Evolutionary conservation across 2,113 vertebrate species (phyloP).

Genomic region (Falco punctatus): DNA sequence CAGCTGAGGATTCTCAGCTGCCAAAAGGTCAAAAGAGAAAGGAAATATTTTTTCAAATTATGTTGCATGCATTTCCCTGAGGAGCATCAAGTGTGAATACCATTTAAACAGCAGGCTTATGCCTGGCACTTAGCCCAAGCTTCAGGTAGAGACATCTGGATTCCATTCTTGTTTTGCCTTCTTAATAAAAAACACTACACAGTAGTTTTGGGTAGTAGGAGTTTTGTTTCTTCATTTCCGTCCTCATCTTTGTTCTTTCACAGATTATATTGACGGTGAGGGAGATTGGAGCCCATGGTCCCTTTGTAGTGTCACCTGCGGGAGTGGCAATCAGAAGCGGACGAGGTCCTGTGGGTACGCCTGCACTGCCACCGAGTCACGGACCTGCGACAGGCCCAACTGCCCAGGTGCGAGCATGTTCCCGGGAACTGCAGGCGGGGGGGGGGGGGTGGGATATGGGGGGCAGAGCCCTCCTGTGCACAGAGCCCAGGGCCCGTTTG

Average conservation of each 20-base stretch:
- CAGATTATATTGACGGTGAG: constrained; percentile 92
- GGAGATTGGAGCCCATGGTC: constrained; percentile 97
- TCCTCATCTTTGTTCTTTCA: neutral
- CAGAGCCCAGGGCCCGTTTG: rapidly evolving
- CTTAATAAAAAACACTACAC: constrained; percentile 45
- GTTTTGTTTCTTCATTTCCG: constrained; percentile 4
- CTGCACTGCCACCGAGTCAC: constrained; percentile 92
- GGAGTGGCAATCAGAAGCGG: constrained; percentile 92
- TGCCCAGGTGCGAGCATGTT: constrained; percentile 82
- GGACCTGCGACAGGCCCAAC: constrained; percentile 91
- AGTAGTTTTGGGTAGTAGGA: constrained; percentile 21
- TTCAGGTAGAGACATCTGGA: constrained; percentile 79
- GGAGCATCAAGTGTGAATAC: constrained; percentile 68
- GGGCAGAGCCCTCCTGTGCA: neutral
- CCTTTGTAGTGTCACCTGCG: constrained; percentile 90
- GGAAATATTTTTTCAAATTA: constrained; percentile 70
- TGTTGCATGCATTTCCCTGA: constrained; percentile 45
- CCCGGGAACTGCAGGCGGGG: rapidly evolving
- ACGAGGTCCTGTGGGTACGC: constrained; percentile 93
- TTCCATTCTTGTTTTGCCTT: constrained; percentile 67
- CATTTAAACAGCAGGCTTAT: constrained; percentile 76
- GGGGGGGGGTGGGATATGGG: neutral
- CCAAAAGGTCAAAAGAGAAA: constrained; percentile 63
- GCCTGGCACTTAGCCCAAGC: constrained; percentile 53
- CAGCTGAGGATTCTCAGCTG: constrained; percentile 49